Evolutionary conservation across 2,888 invertebrate genomes (phyloP), one percentile per base, ranked within the genome.

Genomic region (Lysandra bellargus): DNA sequence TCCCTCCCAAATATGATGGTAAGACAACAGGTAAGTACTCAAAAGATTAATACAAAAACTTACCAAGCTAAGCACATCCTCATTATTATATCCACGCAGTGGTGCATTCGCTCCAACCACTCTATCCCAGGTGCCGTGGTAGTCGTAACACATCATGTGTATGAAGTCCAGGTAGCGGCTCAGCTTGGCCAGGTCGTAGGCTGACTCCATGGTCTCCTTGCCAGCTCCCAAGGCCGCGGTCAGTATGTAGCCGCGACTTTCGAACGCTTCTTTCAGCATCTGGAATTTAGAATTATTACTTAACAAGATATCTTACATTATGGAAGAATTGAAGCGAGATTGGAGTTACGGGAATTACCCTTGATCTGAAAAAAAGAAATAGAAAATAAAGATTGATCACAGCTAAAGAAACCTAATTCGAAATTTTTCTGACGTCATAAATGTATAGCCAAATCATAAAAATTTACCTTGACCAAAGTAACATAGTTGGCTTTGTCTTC

Each of bases 101-200:
- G 98, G 98, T 0, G 98, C 97, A 86, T 98, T 98, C 12, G 97
- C 96, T 0, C 97, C 97, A 0, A 97, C 96, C 80, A 92, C 94
- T 0, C 94, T 94, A 84, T 98, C 97, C 98, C 98, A 98, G 6
- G 97, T 95, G 0, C 98, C 98, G 83, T 98, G 98, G 88, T 98
- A 98, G 89, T 98, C 98, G 88, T 98, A 98, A 81, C 97, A 97
- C 98, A 98, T 98, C 87, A 98, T 95, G 84, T 98, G 97, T 61
- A 98, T 95, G 80, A 95, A 96, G 87, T 97, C 97, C 69, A 97
- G 88, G 86, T 96, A 96, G 0, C 95, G 90, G 23, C 96, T 96
- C 17, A 98, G 92, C 82, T 96, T 95, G 6, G 95, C 93, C 17
- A 98, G 95, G 87, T 98, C 97, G 85, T 98, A 98, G 0, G 97